Evolutionary conservation across 2,888 invertebrate species (phyloP).

Genomic region (Eudemis profundana): DNA sequence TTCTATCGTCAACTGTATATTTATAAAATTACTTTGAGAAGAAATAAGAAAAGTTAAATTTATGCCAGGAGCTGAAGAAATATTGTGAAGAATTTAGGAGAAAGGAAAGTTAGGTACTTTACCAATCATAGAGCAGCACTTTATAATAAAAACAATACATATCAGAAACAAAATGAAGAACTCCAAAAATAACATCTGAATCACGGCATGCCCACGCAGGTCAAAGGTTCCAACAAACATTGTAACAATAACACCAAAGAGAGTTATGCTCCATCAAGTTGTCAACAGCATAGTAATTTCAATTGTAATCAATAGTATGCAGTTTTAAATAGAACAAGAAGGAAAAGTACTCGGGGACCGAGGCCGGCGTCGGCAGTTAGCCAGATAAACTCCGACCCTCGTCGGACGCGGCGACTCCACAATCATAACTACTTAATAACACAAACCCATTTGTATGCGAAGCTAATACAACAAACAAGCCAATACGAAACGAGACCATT

Average conservation of each 20-base stretch:
- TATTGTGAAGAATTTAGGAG: no score
- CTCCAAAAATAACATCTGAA: neutral
- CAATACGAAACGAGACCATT: neutral
- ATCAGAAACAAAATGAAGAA: neutral
- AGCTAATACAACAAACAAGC: constrained; percentile 33
- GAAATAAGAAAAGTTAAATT: no score
- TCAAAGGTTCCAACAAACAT: constrained; percentile 10
- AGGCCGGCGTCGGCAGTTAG: constrained; percentile 52
- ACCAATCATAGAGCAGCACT: no score
- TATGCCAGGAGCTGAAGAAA: no score
- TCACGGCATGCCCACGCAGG: neutral
- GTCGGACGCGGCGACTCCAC: constrained; percentile 28
- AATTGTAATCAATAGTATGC: constrained; percentile 53
- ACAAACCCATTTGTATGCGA: constrained; percentile 42
- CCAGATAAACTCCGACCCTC: constrained; percentile 70
- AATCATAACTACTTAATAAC: constrained; percentile 29
- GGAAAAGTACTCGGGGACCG: constrained; percentile 71
- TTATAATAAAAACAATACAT: no score
- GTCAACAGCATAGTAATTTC: constrained; percentile 42
- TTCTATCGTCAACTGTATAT: no score
- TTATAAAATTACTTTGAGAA: no score
- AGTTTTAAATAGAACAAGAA: constrained; percentile 70
- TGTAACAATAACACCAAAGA: constrained; percentile 11
- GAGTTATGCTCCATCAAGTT: constrained; percentile 15
- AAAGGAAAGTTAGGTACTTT: no score